Percentiles rank a stretch among this genome's conserved stretches.
Evolutionary conservation across 2,888 invertebrate species (phyloP).

Genomic region (Notodonta dromedarius): DNA sequence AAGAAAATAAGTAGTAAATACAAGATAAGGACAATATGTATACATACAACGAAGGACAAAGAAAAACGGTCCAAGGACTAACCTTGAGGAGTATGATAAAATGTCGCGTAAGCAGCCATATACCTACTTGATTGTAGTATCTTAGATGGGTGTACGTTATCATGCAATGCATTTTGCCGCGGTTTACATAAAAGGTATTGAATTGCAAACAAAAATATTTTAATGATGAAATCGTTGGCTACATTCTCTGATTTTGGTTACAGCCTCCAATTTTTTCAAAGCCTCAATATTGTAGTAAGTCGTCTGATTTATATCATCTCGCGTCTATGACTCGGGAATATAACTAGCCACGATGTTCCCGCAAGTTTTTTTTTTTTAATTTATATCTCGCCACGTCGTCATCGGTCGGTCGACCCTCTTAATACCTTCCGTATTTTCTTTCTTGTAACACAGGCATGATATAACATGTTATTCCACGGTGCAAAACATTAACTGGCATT

Average conservation of each 20-base stretch:
- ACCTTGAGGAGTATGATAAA: not conserved
- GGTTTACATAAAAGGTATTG: not conserved
- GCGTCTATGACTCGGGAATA: no score
- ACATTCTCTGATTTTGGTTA: no score
- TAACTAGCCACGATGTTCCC: no score
- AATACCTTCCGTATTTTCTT: not conserved
- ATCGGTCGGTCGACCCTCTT: no score
- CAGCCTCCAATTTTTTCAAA: no score
- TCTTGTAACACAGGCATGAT: not conserved
- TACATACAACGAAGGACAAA: not conserved
- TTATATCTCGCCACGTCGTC: no score
- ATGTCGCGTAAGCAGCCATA: not conserved
- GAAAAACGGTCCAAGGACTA: conserved; percentile 5
- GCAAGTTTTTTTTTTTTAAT: no score
- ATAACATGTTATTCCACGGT: not conserved
- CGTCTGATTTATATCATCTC: no score
- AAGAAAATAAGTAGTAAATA: no score
- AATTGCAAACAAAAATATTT: not conserved
- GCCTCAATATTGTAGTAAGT: no score
- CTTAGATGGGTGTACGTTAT: not conserved
- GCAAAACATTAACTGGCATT: conserved; percentile 17
- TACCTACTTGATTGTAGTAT: not conserved
- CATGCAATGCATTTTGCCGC: not conserved
- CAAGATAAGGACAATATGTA: no score
- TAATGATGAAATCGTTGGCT: not conserved